Base-by-base conservation (phyloP, 2,888 invertebrate genomes). In the Drosophila nr. perissopoda region DNA sequence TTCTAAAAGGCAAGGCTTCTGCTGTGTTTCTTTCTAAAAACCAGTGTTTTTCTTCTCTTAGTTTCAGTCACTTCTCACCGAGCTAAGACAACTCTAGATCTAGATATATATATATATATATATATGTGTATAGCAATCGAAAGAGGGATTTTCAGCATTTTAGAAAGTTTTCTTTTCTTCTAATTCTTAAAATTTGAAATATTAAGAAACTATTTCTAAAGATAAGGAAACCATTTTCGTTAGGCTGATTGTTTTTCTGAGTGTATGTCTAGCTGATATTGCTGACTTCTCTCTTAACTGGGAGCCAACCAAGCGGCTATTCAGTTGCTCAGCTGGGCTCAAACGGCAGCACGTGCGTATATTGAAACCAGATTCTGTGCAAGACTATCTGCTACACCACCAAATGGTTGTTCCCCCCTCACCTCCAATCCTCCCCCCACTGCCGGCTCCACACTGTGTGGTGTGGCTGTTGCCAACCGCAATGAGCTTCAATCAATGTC, bases 401-500 rank as follows among this genome's bases (percentile, higher is more conserved):
- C 5, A 18, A 49, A 27, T 27, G 49, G 49, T 10, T 27, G 10
- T 27, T 49, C 5, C 49, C 49, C 10, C 48, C 48, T 10, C 25
- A 5, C 18, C 34, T 21, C 21, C 3, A 5, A 13, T 29, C 7
- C 16, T 10, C n/a, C 18, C 11, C 5, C 8, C 18, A 16, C 13
- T n/a, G 38, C 18, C 8, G 18, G 11, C 10, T 13, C 25, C 27
- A 25, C 21, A 33, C 10, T 21, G 42, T 42, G 38, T n/a, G 38
- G n/a, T 31, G n/a, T 13, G 46, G 34, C 51, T 71, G 76, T 71
- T 73, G 79, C 64, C 65, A 63, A 79, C 62, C 74, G 79, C 70
- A 80, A 57, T 70, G 64, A 74, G 81, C 70, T 70, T 63, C 70
- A 81, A 83, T 86, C 84, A 85, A 89, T 87, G 89, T 85, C 85